Evolutionary conservation across 92 coral and sea anemone genomes (phyloP), one percentile per base, ranked within the genome.

Genomic region (Umimayanthus kanabou): DNA sequence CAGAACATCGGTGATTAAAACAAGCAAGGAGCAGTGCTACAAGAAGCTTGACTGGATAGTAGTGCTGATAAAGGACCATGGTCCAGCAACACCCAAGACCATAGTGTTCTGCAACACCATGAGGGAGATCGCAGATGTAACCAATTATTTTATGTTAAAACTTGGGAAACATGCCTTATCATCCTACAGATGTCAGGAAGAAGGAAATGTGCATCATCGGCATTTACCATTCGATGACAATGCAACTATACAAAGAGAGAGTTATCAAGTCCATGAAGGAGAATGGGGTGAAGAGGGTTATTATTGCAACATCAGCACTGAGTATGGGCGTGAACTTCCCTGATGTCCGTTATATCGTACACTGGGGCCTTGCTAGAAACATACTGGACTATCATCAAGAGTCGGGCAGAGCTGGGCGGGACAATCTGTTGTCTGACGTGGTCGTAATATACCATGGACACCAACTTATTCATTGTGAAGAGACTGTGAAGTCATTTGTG

Each of bases 361-460:
- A 76, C 61, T 86, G 53, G 80, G 75, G 84, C 16, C 82, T 61
- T 9, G 64, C 89, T 15, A 69, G 90, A 29, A 66, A 82, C 47
- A 58, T 88, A 66, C 72, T 88, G 16, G 89, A 87, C 40, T 72
- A 88, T 28, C 90, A 88, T 70, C 90, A 88, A 40, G 80, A 88
- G 72, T 76, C 71, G n/a, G 86, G 80, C n/a, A 28, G 86, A 45
- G 86, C 86, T 69, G 90, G 90, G 18, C 73, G 90, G 20, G 90
- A 88, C 50, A 77, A 77, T 47, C n/a, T 20, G 9, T 53, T 22
- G 49, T 79, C 86, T 18, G 85, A 88, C 77, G 83, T 88, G 16
- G 79, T 80, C 40, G 83, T 81, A 45, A n/a, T 43, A 53, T 81
- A n/a, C 76, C 79, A 88, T 81, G 91, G 91, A 66, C 45, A 88